These are phyloP conservation scores for Gallinago solitaria DNA, from an alignment of 2,797 vertebrate genomes.

Conservation along the genomic window DNA sequence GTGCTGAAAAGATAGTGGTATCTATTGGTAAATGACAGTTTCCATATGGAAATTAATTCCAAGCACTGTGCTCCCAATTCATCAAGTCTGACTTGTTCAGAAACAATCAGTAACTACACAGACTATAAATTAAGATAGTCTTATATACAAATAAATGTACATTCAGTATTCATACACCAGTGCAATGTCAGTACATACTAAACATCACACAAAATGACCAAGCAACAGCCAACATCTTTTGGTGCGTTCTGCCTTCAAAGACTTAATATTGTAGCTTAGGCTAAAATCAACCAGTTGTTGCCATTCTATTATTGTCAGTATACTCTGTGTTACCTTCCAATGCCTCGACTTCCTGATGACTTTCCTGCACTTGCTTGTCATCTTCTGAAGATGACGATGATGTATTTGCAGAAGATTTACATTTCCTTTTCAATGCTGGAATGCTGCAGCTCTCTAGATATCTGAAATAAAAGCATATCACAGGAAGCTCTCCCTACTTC, in stretches of 20 bases:
- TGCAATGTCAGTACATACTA: not conserved
- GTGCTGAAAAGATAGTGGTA: constrained; percentile 42
- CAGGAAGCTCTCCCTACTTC: not conserved
- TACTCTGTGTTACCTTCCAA: constrained; percentile 43
- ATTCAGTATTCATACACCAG: not conserved
- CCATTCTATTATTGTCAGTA: not conserved
- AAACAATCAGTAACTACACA: not conserved
- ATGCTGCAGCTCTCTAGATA: constrained; percentile 88
- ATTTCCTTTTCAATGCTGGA: constrained; percentile 87
- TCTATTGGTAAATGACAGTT: constrained; percentile 35
- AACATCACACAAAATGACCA: not conserved
- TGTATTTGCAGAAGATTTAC: constrained; percentile 76
- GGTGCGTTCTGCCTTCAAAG: not conserved
- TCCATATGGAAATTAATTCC: not conserved
- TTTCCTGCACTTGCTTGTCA: constrained; percentile 67
- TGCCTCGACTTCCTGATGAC: not conserved
- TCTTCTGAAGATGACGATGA: constrained; percentile 87
- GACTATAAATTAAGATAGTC: not conserved
- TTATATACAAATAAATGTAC: not conserved
- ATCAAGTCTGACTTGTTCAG: not conserved
- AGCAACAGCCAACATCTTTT: not conserved
- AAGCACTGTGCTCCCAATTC: not conserved
- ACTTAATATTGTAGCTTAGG: not conserved
- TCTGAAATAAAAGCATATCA: constrained; percentile 64
- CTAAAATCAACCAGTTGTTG: not conserved